A percentile compares a stretch with the other conserved stretches of the same genome.
Evolutionary conservation across 2,797 vertebrate species (phyloP).

Genomic region (Poeciliopsis turneri): DNA sequence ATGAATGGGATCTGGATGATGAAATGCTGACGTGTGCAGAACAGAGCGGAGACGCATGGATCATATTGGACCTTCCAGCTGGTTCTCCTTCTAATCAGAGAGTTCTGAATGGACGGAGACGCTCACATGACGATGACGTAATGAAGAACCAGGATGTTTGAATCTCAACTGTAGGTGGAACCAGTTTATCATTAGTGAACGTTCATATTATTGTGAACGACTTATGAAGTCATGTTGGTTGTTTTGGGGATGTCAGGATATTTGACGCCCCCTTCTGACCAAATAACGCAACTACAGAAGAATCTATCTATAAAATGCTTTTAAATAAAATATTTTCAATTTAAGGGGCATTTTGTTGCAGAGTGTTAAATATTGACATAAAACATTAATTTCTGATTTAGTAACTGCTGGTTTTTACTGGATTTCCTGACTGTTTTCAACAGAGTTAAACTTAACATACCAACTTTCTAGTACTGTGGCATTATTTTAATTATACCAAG

Average conservation of each 20-base stretch:
- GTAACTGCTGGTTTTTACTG: background rate
- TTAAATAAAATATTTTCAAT: background rate
- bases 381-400: background rate
- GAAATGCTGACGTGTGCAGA: background rate
- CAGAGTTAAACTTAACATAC: background rate
- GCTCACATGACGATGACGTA: background rate
- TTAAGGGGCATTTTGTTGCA: background rate
- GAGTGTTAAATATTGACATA: background rate
- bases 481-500: no score
- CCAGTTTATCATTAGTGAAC: background rate
- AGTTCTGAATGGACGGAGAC: background rate
- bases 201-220: background rate
- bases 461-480: no score
- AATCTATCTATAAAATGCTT: background rate
- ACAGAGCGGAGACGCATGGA: background rate
- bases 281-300: slow-evolving; percentile 28
- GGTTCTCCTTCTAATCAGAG: background rate
- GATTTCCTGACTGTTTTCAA: background rate
- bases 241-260: background rate
- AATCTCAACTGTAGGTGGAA: background rate
- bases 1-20: background rate
- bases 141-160: background rate
- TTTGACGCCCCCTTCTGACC: slow-evolving; percentile 53
- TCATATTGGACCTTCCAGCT: background rate
- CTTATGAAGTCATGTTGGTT: background rate